Evolutionary conservation across 2,797 vertebrate species (phyloP).

Genomic region (Enteromius mattozi): DNA sequence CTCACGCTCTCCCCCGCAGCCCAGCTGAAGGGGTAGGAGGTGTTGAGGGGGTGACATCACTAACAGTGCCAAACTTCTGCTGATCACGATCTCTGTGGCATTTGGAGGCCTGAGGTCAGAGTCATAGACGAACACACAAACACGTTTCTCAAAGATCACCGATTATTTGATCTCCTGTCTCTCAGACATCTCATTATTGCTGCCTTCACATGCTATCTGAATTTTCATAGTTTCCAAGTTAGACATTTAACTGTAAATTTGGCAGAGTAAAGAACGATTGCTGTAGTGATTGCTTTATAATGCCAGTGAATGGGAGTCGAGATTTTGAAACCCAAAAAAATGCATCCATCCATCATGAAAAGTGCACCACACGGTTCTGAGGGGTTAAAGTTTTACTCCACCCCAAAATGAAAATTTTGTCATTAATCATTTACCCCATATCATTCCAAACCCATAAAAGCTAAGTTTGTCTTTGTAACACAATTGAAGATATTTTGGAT

Average conservation of each 20-base stretch:
- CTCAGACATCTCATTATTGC: background rate
- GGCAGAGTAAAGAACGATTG: background rate
- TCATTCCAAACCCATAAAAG: no score
- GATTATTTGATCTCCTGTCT: background rate
- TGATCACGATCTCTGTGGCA: slow-evolving; percentile 31
- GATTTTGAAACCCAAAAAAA: background rate
- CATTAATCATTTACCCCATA: no score
- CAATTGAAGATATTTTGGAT: no score
- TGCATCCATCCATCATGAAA: background rate
- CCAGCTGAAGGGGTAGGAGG: slow-evolving; percentile 45
- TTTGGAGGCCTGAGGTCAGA: background rate
- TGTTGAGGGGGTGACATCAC: slow-evolving; percentile 37
- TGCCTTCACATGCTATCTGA: background rate
- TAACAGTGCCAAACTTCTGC: slow-evolving; percentile 24
- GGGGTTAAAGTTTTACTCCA: background rate
- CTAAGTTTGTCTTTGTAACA: no score
- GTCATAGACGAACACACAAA: slow-evolving; percentile 34
- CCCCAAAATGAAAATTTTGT: no score
- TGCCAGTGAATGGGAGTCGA: background rate
- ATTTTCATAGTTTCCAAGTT: background rate
- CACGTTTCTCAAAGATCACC: slow-evolving; percentile 28
- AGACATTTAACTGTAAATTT: background rate
- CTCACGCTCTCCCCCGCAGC: slow-evolving; percentile 33
- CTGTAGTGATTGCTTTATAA: background rate
- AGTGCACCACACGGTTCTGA: background rate